Conservation (phyloP, 2,113 vertebrate genomes). For the human region DNA sequence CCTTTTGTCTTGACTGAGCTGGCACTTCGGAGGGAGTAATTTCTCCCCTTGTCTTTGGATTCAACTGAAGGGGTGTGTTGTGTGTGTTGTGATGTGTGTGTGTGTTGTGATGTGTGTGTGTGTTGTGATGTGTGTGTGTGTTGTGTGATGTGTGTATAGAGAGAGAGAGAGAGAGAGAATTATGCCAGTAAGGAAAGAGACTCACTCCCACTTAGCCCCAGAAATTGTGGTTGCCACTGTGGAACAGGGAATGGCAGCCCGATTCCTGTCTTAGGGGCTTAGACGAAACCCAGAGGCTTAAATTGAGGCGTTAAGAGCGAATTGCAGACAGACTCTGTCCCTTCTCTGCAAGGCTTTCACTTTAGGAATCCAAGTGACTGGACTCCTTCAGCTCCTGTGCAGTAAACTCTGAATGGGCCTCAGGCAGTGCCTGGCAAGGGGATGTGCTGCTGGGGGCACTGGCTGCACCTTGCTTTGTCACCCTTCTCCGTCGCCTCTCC, state of each 20-base stretch:
- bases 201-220: neutral
- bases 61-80: neutral
- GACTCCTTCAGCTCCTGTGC: neutral
- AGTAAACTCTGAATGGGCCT: neutral
- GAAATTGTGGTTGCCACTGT: neutral
- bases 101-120: neutral
- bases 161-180: neutral
- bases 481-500: neutral
- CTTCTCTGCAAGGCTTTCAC: neutral
- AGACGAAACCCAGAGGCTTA: neutral
- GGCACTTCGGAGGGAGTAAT: neutral
- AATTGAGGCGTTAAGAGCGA: neutral
- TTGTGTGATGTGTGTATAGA: neutral
- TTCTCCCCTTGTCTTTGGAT: slow-evolving; percentile 10
- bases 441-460: neutral
- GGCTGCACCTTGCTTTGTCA: neutral
- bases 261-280: neutral
- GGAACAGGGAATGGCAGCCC: neutral
- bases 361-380: neutral
- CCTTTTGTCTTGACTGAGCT: slow-evolving; percentile 46
- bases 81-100: neutral
- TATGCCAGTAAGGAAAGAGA: neutral
- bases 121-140: neutral
- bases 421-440: neutral
- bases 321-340: neutral